phyloP scores from a whole-genome alignment of 2,888 invertebrate species.

The Calephelis perditalis region DNA sequence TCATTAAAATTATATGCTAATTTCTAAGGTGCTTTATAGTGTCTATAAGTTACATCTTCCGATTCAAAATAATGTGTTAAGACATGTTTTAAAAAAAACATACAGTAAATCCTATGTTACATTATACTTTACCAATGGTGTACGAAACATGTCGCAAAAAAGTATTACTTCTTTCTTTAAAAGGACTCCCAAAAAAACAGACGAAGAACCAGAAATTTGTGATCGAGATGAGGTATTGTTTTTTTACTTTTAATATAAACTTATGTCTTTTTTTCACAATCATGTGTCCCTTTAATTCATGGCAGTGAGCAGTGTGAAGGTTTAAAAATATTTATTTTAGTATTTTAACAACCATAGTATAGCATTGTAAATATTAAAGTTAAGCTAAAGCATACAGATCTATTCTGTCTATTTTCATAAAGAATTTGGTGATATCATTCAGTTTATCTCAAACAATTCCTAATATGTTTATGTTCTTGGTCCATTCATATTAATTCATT shows the following conservation, averaged over 20 bases:
- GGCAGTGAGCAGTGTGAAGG: no score
- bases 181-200: conserved; percentile 49
- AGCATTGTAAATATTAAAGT: no score
- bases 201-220: conserved; percentile 23
- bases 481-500: no score
- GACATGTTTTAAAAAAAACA: background rate
- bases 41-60: background rate
- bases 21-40: background rate
- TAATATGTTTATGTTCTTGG: no score
- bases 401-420: no score
- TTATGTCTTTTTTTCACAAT: conserved; percentile 17
- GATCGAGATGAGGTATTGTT: conserved; percentile 20
- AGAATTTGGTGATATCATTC: no score
- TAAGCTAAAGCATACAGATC: no score
- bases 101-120: background rate
- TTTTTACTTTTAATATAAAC: background rate
- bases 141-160: conserved; percentile 58
- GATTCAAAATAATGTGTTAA: conserved; percentile 1
- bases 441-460: no score
- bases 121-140: conserved; percentile 18
- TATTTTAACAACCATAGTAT: no score
- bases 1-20: background rate
- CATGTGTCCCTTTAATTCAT: no score
- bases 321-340: no score
- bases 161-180: conserved; percentile 70